A percentile compares a stretch with the other conserved stretches of the same genome.
Evolutionary conservation across 2,888 invertebrate species (phyloP).

Genomic region (Beris chalybata): DNA sequence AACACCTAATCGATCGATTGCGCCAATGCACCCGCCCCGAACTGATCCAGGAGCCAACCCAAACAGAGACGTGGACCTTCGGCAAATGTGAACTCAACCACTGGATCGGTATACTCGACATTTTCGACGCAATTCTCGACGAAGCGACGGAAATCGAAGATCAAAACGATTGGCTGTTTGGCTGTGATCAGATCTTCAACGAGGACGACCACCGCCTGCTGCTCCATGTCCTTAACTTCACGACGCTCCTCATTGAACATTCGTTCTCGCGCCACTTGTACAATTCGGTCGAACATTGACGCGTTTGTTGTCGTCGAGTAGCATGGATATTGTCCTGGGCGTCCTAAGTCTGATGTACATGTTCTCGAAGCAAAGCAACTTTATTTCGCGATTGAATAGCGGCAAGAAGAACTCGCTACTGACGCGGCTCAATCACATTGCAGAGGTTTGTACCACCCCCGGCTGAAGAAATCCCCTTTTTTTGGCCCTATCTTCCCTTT

Average conservation of each 20-base stretch:
- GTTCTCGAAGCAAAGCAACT: constrained; percentile 86
- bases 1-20: too few relatives aligned
- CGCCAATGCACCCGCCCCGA: too few relatives aligned
- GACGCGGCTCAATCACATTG: constrained; percentile 75
- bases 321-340: constrained; percentile 81
- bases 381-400: constrained; percentile 77
- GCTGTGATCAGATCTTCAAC: constrained; percentile 70
- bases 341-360: constrained; percentile 84
- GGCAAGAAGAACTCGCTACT: too few relatives aligned
- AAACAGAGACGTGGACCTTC: too few relatives aligned
- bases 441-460: constrained; percentile 69
- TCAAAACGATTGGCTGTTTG: constrained; percentile 60
- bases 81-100: too few relatives aligned
- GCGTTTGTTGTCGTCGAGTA: constrained; percentile 73
- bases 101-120: too few relatives aligned
- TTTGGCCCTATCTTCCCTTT: too few relatives aligned
- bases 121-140: too few relatives aligned
- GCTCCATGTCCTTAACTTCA: too few relatives aligned
- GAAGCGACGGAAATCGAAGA: constrained; percentile 71
- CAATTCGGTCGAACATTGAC: constrained; percentile 86
- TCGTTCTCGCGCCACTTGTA: constrained; percentile 84
- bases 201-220: constrained; percentile 62
- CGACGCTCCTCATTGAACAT: too few relatives aligned
- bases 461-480: too few relatives aligned
- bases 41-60: too few relatives aligned